phyloP scores from a whole-genome alignment of 2,888 invertebrate species.

The Nysson spinosus region DNA sequence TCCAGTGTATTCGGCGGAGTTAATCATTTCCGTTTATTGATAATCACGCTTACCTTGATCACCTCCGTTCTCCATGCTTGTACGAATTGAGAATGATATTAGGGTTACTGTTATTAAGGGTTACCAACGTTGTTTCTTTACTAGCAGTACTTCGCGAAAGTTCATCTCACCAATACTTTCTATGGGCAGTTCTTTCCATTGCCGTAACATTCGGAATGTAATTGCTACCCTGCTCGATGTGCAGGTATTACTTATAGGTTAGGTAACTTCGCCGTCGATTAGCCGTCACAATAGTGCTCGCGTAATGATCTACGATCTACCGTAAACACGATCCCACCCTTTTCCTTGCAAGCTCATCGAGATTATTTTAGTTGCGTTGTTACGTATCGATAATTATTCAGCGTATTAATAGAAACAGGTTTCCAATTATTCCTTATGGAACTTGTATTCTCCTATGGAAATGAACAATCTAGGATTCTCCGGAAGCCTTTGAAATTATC shows the following conservation, averaged over 20 bases:
- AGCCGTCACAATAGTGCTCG: conserved; percentile 4
- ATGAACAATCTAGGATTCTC: too few species aligned
- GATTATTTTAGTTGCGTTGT: neutral
- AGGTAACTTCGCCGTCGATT: conserved; percentile 13
- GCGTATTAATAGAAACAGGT: too few species aligned
- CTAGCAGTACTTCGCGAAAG: neutral
- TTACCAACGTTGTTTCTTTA: neutral
- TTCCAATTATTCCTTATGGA: too few species aligned
- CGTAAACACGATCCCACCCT: neutral
- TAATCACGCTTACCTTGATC: too few species aligned
- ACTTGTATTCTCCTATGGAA: too few species aligned
- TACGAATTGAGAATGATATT: too few species aligned
- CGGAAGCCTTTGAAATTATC: too few species aligned
- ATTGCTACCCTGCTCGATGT: conserved; percentile 6
- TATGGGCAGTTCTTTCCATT: neutral
- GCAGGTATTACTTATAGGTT: conserved; percentile 8
- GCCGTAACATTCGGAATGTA: conserved; percentile 4
- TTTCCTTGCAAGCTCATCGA: neutral
- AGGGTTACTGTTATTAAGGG: too few species aligned
- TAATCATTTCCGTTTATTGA: too few species aligned
- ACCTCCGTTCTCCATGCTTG: too few species aligned
- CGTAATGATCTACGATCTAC: conserved; percentile 10
- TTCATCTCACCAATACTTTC: neutral
- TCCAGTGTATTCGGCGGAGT: too few species aligned
- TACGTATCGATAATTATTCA: too few species aligned